phyloP scores from a whole-genome alignment of 1,140 invertebrate genomes.

The Zaprionus capensis region DNA sequence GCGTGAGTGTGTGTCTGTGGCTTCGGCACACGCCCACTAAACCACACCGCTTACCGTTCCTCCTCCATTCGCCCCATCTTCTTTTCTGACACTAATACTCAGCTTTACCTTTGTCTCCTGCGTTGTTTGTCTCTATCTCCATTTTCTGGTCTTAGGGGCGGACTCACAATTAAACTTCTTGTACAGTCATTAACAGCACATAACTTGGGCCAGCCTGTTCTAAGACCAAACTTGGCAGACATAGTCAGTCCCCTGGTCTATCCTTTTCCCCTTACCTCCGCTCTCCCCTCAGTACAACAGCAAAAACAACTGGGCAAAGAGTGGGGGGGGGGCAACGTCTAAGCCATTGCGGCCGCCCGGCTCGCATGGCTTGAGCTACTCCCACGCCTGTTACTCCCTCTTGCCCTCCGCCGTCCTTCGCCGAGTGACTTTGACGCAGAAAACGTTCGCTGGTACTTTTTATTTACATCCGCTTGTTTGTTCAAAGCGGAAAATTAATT shows the following conservation, averaged over 20 bases:
- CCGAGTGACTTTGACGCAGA: constrained; percentile 49
- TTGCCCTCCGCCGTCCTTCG: not conserved
- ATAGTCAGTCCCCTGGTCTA: constrained; percentile 4
- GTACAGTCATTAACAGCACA: constrained; percentile 81
- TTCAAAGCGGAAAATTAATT: constrained; percentile 84
- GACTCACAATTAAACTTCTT: constrained; percentile 77
- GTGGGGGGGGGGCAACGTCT: constrained; percentile 23
- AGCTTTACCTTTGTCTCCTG: constrained; percentile 14
- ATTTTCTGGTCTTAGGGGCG: constrained; percentile 36
- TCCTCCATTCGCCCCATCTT: not conserved
- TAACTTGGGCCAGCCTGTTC: constrained; percentile 63
- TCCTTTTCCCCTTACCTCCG: not conserved
- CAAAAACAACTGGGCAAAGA: constrained; percentile 8
- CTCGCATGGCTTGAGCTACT: constrained; percentile 13
- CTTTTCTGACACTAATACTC: not conserved
- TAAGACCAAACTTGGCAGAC: constrained; percentile 72
- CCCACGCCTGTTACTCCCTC: not conserved
- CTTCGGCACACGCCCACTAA: constrained; percentile 43
- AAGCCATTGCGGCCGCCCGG: constrained; percentile 47
- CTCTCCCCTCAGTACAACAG: not conserved
- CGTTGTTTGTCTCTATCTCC: not conserved
- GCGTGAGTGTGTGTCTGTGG: constrained; percentile 52
- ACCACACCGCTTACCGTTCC: not conserved
- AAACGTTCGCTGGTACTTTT: constrained; percentile 66
- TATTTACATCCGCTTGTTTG: constrained; percentile 84